A percentile compares a stretch with the other conserved stretches of the same genome.
phyloP scores from a whole-genome alignment of 2,888 invertebrate genomes.

The Mactromeris polynyma region DNA sequence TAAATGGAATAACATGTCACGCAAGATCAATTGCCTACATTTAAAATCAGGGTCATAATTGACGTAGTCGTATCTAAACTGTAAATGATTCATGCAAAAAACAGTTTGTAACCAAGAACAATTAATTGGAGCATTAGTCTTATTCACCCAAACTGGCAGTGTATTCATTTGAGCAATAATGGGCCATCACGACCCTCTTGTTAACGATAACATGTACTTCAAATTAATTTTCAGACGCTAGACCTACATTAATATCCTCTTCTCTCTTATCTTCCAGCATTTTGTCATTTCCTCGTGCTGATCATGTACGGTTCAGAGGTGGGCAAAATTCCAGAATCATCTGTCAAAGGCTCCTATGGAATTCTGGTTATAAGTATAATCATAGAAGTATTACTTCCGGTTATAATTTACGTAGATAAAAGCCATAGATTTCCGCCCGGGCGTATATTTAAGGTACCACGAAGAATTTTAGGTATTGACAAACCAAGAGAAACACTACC shows the following conservation, averaged over 20 bases:
- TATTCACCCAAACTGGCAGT: too few relatives aligned
- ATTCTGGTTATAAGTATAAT: conserved; percentile 57
- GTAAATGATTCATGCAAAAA: too few relatives aligned
- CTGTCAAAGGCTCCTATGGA: conserved; percentile 57
- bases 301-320: conserved; percentile 69
- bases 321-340: conserved; percentile 55
- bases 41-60: too few relatives aligned
- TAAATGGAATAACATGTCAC: too few relatives aligned
- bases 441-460: conserved; percentile 40
- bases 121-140: too few relatives aligned
- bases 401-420: conserved; percentile 62
- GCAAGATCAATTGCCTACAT: too few relatives aligned
- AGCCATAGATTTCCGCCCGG: conserved; percentile 41
- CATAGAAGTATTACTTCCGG: conserved; percentile 59
- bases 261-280: conserved; percentile 49
- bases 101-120: too few relatives aligned
- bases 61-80: too few relatives aligned
- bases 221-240: too few relatives aligned
- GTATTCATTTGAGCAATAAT: too few relatives aligned
- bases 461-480: conserved; percentile 7
- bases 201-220: too few relatives aligned
- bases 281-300: conserved; percentile 61
- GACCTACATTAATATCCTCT: not conserved
- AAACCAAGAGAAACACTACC: not conserved
- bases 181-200: too few relatives aligned